Evolutionary conservation across 2,888 invertebrate species (phyloP).

Genomic region (Orthonychiurus folsomi): DNA sequence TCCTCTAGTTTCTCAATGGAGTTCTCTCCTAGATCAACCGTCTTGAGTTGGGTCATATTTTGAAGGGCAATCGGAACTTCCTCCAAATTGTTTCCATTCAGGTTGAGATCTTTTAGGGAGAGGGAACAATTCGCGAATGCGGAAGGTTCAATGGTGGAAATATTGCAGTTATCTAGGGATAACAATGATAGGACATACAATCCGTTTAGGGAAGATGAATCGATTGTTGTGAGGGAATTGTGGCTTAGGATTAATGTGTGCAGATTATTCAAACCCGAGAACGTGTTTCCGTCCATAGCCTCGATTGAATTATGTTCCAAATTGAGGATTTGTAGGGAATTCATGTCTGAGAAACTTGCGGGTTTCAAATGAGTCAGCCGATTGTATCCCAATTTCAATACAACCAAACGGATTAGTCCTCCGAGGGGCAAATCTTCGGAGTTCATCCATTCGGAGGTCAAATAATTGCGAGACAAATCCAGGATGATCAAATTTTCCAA

Average conservation of each 20-base stretch:
- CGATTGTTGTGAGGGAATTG: constrained; percentile 74
- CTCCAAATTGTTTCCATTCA: constrained; percentile 76
- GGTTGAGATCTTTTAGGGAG: constrained; percentile 79
- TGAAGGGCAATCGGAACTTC: constrained; percentile 70
- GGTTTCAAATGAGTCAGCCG: constrained; percentile 66
- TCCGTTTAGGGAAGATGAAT: constrained; percentile 77
- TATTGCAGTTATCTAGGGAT: constrained; percentile 74
- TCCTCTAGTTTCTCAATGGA: constrained; percentile 69
- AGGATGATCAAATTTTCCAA: constrained; percentile 69
- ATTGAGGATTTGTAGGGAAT: constrained; percentile 75
- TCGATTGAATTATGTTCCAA: constrained; percentile 75
- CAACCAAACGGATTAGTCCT: constrained; percentile 76
- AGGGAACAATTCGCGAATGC: constrained; percentile 84
- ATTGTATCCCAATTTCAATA: constrained; percentile 77
- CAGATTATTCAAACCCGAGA: constrained; percentile 82
- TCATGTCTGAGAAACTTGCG: constrained; percentile 73
- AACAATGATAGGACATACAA: constrained; percentile 75
- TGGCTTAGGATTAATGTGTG: constrained; percentile 78
- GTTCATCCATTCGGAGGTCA: constrained; percentile 75
- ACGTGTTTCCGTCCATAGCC: constrained; percentile 75
- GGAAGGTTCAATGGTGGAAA: constrained; percentile 74
- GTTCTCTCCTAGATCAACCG: constrained; percentile 86
- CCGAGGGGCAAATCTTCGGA: constrained; percentile 56
- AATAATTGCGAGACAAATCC: constrained; percentile 75
- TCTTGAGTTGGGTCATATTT: constrained; percentile 75